Base-by-base conservation (phyloP, 2,113 vertebrate genomes). In the Eudyptes chrysolophus region DNA sequence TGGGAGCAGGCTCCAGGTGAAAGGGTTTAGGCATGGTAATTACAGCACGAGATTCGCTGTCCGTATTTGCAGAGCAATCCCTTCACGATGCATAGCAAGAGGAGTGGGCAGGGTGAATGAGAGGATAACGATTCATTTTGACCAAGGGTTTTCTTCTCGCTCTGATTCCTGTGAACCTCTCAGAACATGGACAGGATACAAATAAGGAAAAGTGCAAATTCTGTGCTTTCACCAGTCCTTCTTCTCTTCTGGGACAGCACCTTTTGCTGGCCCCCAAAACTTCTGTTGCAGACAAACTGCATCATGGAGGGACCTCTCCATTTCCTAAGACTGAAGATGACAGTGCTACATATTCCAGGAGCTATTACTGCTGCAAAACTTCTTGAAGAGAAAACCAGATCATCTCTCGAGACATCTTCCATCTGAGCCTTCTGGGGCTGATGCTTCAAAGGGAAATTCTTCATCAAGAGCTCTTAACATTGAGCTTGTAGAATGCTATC, bases 391-490 rank as follows among this genome's bases (percentile, higher is more conserved):
- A 95, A 96, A 96, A 92, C 27, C 38, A 80, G 51, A 87, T 69
- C 55, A 55, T 58, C 68, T 95, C 68, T 70, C 13, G 24, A 92
- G 81, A 71, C 27, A 88, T n/a, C 76, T 96, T 93, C 74, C 60
- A 92, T 51, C 62, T 89, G 27, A 89, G 54, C 78, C 60, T 71
- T 75, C 54, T 69, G 72, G 36, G 26, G 55, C 4, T 89, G 81
- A 83, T 79, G 72, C 36, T 83, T 96, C 61, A 61, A 64, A 87
- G 48, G 21, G 61, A 91, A 92, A 94, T 87, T 94, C 55, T 84
- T 78, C 79, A 64, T 70, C 61, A 80, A 57, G 58, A 85, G 32
- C 22, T 93, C 40, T 87, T 83, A 84, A 75, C 9, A 21, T 0
- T 40, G 61, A 90, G 44, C 38, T 82, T 84, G 65, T 46, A 54